phyloP scores from a whole-genome alignment of 2,797 vertebrate species.

The Eptatretus atami region DNA sequence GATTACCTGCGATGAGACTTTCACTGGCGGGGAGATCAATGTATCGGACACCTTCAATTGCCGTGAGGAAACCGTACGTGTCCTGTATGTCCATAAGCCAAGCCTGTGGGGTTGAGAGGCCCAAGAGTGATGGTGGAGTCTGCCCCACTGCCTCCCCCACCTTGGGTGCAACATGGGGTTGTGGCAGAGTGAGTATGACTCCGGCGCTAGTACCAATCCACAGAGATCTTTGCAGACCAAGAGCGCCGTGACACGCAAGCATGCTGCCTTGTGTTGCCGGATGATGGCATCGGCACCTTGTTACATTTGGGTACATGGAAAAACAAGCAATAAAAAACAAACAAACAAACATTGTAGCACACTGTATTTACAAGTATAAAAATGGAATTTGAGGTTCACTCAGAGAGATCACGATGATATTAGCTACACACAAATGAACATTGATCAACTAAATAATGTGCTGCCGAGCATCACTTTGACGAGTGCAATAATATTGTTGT shows the following conservation, averaged over 20 bases:
- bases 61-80: conserved; percentile 84
- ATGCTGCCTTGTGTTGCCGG: conserved; percentile 89
- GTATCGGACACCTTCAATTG: conserved; percentile 43
- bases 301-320: neutral
- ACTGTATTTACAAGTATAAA: no score
- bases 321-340: no score
- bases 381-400: no score
- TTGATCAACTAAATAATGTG: no score
- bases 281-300: conserved; percentile 84
- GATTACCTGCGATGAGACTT: no score
- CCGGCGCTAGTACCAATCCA: conserved; percentile 93
- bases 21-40: no score
- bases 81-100: conserved; percentile 78
- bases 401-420: no score
- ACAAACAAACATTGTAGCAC: no score
- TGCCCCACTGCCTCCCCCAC: neutral
- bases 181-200: conserved; percentile 47
- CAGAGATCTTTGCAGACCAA: conserved; percentile 63
- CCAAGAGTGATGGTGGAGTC: conserved; percentile 12
- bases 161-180: conserved; percentile 23
- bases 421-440: no score
- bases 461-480: no score
- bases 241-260: conserved; percentile 67
- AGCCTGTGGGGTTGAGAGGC: conserved; percentile 34
- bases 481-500: no score